Evolutionary conservation across 2,113 vertebrate genomes (phyloP), one percentile per base, ranked within the genome.

Genomic region (Serinus canaria): DNA sequence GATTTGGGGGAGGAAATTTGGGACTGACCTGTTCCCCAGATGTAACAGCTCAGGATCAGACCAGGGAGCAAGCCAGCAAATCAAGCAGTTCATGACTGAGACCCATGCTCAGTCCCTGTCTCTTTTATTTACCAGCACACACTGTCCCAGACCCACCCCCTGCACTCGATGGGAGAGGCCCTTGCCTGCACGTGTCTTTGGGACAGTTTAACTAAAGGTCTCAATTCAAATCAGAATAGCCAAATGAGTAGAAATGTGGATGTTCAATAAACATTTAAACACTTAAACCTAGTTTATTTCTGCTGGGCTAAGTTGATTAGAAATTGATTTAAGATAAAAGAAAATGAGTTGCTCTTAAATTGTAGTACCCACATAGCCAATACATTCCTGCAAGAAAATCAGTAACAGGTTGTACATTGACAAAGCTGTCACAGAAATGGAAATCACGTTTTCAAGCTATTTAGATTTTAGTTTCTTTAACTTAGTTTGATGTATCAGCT

Each of bases 251-350:
- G 94, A 78, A 80, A 74, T 31, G 15, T 52, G 73, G 19, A 19
- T 83, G 50, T 44, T 91, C 73, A 62, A 92, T 91, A 87, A 89
- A 79, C 33, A 74, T 50, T 81, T 92, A 79, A 75, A 50, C 37
- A 64, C 37, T 60, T 92, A 47, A 75, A 66, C 19, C 66, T 75
- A 20, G 43, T 83, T 92, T 83, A 75, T 75, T 92, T 94, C 68
- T 89, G 66, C 44, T 74, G 62, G 49, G n/a, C 73, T 84, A 85
- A 68, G 53, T 84, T 82, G 83, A 92, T 92, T 95, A 87, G 74
- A 75, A 96, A 95, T 94, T 79, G 89, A 96, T 95, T 92, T 84
- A 95, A 89, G 49, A 89, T 82, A 46, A 87, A 92, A 87, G 49
- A 87, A 91, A 92, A 84, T 64, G 0, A 91, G 41, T 83, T 83